Conservation (phyloP, 2,888 invertebrate genomes). For the Tipula helvola region DNA sequence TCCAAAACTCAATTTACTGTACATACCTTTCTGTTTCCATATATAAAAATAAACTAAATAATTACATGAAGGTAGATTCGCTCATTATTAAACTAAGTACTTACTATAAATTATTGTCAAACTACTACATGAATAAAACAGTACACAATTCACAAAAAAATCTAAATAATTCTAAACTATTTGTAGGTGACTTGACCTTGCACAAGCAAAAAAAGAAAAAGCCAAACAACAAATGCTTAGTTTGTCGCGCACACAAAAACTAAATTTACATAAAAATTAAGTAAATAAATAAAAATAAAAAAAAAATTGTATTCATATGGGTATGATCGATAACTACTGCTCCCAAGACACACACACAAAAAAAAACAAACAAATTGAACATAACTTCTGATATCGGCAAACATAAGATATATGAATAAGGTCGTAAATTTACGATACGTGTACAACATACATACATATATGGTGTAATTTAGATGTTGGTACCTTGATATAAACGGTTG, state of each 20-base stretch:
- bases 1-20: too few relatives aligned
- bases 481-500: background rate
- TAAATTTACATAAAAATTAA: background rate
- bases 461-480: background rate
- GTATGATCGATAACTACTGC: background rate
- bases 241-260: background rate
- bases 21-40: too few relatives aligned
- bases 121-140: background rate
- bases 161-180: background rate
- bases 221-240: background rate
- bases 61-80: background rate
- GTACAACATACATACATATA: background rate
- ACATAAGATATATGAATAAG: background rate
- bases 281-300: background rate
- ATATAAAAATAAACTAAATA: too few relatives aligned
- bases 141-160: background rate
- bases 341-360: background rate
- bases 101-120: background rate
- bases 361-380: background rate
- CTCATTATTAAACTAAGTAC: background rate
- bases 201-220: background rate
- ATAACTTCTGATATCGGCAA: background rate
- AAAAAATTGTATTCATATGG: background rate
- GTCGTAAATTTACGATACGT: background rate
- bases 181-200: background rate